A percentile compares a stretch with the other conserved stretches of the same genome.
phyloP scores from a whole-genome alignment of 2,888 invertebrate genomes.

The Ochropacha duplaris region DNA sequence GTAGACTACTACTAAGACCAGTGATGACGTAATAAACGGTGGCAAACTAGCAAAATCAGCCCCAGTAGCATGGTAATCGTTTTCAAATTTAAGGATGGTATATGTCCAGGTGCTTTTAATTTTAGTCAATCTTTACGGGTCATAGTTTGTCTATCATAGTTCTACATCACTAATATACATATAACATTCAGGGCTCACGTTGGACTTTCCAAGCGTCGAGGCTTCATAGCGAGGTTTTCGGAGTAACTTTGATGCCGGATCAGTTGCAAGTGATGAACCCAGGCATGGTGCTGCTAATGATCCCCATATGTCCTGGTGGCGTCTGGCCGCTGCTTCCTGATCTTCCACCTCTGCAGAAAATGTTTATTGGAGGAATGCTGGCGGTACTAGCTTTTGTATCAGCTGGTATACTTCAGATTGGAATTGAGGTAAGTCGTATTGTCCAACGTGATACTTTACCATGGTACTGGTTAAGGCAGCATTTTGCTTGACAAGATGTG shows the following conservation, averaged over 20 bases:
- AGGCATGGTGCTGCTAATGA: conserved; percentile 86
- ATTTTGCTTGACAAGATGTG: no score
- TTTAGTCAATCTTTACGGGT: no score
- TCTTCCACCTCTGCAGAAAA: conserved; percentile 86
- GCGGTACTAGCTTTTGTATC: conserved; percentile 84
- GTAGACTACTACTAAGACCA: no score
- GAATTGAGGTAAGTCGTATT: conserved; percentile 58
- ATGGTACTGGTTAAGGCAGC: neutral
- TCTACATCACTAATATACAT: no score
- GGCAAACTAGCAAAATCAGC: no score
- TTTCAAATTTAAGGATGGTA: no score
- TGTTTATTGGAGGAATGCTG: conserved; percentile 85
- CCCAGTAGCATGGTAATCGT: no score
- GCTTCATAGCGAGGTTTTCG: conserved; percentile 84
- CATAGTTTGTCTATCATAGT: no score
- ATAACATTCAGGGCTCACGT: conserved; percentile 84
- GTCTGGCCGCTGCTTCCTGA: conserved; percentile 69
- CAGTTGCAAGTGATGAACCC: conserved; percentile 92
- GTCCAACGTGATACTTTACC: neutral
- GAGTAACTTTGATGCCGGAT: conserved; percentile 86
- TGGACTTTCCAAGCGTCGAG: conserved; percentile 91
- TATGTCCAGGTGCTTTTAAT: no score
- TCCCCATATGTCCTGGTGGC: conserved; percentile 84
- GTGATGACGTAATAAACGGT: no score
- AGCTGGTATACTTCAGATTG: conserved; percentile 85